These are phyloP conservation scores for Megaceryle maxima DNA, from an alignment of 2,113 vertebrate genomes.

Conservation along the genomic window DNA sequence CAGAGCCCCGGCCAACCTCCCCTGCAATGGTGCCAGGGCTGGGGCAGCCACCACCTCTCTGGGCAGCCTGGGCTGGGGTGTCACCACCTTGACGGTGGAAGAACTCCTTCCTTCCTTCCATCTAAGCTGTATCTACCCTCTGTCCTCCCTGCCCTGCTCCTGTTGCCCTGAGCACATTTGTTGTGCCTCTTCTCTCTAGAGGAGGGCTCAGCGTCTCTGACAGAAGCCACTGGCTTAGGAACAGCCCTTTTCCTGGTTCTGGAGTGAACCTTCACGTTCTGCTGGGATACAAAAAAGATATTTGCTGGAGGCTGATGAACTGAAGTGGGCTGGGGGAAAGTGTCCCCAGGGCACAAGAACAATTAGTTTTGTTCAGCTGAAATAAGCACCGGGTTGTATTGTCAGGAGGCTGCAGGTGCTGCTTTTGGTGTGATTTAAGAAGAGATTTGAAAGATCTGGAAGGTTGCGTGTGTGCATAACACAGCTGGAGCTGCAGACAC, in stretches of 20 bases:
- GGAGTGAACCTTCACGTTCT: not conserved
- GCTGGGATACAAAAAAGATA: not conserved
- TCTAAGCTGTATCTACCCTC: not conserved
- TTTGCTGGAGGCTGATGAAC: not conserved
- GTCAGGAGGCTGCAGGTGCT: not conserved
- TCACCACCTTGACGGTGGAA: not conserved
- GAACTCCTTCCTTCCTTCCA: not conserved
- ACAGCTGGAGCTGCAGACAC: not conserved
- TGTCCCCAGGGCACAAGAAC: not conserved
- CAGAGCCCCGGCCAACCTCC: not conserved
- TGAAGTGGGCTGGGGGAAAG: not conserved
- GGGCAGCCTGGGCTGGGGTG: not conserved
- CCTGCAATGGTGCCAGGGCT: not conserved
- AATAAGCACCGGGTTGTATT: not conserved
- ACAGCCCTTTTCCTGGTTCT: not conserved
- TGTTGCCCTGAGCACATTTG: not conserved
- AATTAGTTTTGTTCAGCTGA: not conserved
- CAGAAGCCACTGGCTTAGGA: not conserved
- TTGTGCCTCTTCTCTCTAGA: not conserved
- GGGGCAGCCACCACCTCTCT: not conserved
- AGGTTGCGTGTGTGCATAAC: not conserved
- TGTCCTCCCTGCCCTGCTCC: not conserved
- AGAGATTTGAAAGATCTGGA: not conserved
- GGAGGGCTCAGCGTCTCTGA: not conserved
- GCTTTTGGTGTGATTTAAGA: not conserved